A percentile compares a stretch with the other conserved stretches of the same genome.
Conservation (phyloP, 2,888 invertebrate species). For the Drosophila gaucha region DNA sequence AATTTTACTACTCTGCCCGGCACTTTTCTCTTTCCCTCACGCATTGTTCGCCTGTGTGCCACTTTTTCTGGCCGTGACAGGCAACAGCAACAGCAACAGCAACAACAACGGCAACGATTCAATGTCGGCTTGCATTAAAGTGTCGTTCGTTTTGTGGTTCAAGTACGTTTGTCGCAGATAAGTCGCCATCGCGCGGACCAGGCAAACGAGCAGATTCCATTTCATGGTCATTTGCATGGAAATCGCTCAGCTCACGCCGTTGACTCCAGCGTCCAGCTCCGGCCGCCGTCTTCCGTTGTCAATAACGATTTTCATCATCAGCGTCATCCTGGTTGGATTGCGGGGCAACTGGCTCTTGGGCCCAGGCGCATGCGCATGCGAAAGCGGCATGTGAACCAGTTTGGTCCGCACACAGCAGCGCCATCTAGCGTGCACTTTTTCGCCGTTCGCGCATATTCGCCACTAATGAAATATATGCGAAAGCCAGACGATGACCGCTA, state of each 20-base stretch:
- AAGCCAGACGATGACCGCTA: constrained; percentile 61
- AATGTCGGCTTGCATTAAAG: constrained; percentile 82
- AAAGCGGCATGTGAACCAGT: constrained; percentile 71
- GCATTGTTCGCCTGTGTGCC: constrained; percentile 63
- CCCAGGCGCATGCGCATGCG: constrained; percentile 17
- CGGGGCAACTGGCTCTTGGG: no score
- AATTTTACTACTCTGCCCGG: constrained; percentile 56
- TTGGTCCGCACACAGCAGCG: constrained; percentile 34
- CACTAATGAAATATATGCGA: constrained; percentile 79
- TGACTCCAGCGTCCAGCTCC: constrained; percentile 24
- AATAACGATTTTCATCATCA: constrained; percentile 83
- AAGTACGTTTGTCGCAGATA: constrained; percentile 79
- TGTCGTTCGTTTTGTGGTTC: constrained; percentile 82
- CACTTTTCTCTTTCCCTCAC: constrained; percentile 62
- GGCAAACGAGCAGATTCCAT: constrained; percentile 67
- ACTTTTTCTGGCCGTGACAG: constrained; percentile 60
- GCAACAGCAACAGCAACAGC: constrained; percentile 29
- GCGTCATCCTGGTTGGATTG: constrained; percentile 61
- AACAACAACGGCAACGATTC: constrained; percentile 64
- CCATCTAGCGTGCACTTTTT: constrained; percentile 67
- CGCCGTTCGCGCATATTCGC: constrained; percentile 63
- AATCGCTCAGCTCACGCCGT: constrained; percentile 65
- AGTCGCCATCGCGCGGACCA: constrained; percentile 44
- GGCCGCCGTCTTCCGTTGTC: constrained; percentile 74
- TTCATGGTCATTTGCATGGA: constrained; percentile 83